phyloP scores from a whole-genome alignment of 2,113 vertebrate genomes.

The Gobio gobio region DNA sequence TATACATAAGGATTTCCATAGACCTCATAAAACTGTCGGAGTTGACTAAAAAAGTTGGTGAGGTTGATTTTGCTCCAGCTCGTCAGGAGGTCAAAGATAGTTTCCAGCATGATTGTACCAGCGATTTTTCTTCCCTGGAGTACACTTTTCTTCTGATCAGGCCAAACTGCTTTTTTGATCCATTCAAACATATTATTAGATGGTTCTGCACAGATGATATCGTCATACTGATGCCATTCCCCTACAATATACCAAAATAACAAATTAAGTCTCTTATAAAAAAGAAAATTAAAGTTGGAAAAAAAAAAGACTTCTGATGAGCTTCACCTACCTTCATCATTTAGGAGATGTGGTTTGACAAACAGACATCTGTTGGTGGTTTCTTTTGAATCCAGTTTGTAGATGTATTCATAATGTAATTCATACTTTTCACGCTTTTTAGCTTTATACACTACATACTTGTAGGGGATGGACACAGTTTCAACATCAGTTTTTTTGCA shows the following conservation, averaged over 20 bases:
- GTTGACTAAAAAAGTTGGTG: constrained; percentile 75
- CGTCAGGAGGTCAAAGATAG: constrained; percentile 82
- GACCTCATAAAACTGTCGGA: constrained; percentile 77
- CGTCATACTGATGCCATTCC: constrained; percentile 95
- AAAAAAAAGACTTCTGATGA: not conserved
- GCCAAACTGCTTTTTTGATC: not conserved
- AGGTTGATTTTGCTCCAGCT: constrained; percentile 78
- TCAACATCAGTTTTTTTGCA: constrained; percentile 50
- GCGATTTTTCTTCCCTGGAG: constrained; percentile 80
- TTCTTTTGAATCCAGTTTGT: constrained; percentile 64
- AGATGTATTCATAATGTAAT: constrained; percentile 69
- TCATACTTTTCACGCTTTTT: constrained; percentile 40
- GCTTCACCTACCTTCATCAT: constrained; percentile 67
- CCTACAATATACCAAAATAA: constrained; percentile 55
- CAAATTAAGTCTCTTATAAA: not conserved
- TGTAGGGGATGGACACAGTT: constrained; percentile 79
- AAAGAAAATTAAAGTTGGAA: not conserved
- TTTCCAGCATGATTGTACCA: constrained; percentile 78
- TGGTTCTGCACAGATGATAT: constrained; percentile 79
- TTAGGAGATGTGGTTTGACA: constrained; percentile 61
- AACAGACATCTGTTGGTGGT: constrained; percentile 75
- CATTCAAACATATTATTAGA: rapidly evolving
- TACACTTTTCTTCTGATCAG: constrained; percentile 52
- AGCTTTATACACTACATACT: constrained; percentile 73
- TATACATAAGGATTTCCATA: constrained; percentile 63